A percentile compares a stretch with the other conserved stretches of the same genome.
phyloP scores from a whole-genome alignment of 1,140 invertebrate genomes.

The Apis dorsata region DNA sequence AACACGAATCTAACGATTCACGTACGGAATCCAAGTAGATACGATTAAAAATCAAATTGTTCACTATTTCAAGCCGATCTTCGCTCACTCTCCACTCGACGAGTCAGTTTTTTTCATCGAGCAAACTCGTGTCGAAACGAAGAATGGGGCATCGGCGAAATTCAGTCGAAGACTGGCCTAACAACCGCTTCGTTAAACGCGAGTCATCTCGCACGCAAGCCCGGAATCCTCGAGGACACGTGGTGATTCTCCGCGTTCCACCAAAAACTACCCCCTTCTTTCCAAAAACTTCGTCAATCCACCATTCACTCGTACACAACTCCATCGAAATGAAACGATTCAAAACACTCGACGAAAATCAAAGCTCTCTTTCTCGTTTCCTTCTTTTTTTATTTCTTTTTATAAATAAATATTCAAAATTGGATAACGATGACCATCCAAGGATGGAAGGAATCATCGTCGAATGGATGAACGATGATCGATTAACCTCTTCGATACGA shows the following conservation, averaged over 20 bases:
- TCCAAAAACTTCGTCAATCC: neutral
- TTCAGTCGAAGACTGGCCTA: neutral
- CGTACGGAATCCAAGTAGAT: neutral
- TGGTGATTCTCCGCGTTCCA: conserved; percentile 14
- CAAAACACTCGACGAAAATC: too few relatives aligned
- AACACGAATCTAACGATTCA: neutral
- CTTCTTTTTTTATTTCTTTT: too few relatives aligned
- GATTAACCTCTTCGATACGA: too few relatives aligned
- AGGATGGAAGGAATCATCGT: too few relatives aligned
- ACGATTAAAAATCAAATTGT: neutral
- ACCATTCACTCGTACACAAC: neutral
- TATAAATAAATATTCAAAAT: too few relatives aligned
- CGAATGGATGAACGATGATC: too few relatives aligned
- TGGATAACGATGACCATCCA: too few relatives aligned
- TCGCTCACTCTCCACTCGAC: neutral
- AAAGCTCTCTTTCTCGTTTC: too few relatives aligned
- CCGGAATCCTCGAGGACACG: conserved; percentile 12
- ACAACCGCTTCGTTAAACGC: conserved; percentile 18
- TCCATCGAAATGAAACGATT: neutral
- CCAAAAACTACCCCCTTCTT: neutral
- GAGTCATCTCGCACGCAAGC: neutral
- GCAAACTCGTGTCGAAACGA: neutral
- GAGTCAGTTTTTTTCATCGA: conserved; percentile 11
- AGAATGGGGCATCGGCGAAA: neutral
- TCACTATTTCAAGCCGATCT: neutral